Evolutionary conservation across 2,888 invertebrate genomes (phyloP).

Genomic region (Drosophila robusta): DNA sequence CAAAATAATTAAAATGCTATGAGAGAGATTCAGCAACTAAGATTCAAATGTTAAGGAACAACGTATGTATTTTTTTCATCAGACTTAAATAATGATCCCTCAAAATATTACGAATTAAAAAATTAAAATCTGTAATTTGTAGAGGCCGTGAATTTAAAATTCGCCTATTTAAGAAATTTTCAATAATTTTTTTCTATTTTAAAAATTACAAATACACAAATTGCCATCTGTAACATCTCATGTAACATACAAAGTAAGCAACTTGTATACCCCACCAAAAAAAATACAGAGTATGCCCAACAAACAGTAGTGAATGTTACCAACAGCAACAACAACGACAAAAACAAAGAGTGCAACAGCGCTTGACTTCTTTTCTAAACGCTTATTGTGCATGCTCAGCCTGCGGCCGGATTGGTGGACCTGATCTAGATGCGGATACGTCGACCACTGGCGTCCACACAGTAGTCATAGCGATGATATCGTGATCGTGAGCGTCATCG

Average conservation of each 20-base stretch:
- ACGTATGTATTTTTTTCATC: too few relatives aligned
- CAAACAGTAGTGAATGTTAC: constrained; percentile 38
- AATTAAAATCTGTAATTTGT: too few relatives aligned
- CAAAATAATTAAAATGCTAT: too few relatives aligned
- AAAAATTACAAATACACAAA: too few relatives aligned
- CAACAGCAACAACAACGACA: constrained; percentile 22
- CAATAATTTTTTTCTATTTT: too few relatives aligned
- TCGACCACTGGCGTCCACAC: constrained; percentile 30
- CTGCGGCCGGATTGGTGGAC: constrained; percentile 51
- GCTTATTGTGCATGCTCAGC: constrained; percentile 57
- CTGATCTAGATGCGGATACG: constrained; percentile 58
- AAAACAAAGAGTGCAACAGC: constrained; percentile 52
- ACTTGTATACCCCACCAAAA: constrained; percentile 8
- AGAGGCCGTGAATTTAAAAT: too few relatives aligned
- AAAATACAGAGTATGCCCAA: constrained; percentile 10
- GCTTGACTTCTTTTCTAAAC: constrained; percentile 57
- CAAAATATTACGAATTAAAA: too few relatives aligned
- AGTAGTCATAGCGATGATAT: constrained; percentile 53
- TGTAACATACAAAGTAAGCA: not conserved
- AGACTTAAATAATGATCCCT: too few relatives aligned
- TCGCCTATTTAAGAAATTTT: too few relatives aligned
- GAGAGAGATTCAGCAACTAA: too few relatives aligned
- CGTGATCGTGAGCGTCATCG: constrained; percentile 55
- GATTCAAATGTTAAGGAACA: too few relatives aligned
- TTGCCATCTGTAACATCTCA: not conserved